phyloP scores from a whole-genome alignment of 2,113 vertebrate species.

The Carassius auratus region DNA sequence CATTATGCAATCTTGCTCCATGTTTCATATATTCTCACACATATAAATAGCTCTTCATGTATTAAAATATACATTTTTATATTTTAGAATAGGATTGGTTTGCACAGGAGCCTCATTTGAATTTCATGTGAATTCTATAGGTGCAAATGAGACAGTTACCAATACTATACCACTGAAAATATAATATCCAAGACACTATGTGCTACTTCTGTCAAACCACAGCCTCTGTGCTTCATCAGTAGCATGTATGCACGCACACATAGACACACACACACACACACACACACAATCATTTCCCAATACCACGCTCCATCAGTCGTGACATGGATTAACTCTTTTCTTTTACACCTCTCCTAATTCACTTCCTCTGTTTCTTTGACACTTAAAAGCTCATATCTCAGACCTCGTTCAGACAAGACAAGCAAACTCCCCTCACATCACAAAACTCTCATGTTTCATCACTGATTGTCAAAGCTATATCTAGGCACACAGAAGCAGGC shows the following conservation, averaged over 20 bases:
- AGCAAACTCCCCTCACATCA: slow-evolving; percentile 12
- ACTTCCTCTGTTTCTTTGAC: background rate
- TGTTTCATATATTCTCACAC: no score
- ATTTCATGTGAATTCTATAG: background rate
- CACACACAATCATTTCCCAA: slow-evolving; percentile 25
- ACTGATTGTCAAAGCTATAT: background rate
- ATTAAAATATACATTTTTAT: no score
- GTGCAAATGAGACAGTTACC: background rate
- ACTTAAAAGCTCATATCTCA: slow-evolving; percentile 6
- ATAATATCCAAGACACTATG: background rate
- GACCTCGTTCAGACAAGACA: background rate
- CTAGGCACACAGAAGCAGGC: background rate
- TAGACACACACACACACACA: background rate
- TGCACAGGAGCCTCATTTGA: no score
- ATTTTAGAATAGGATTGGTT: no score
- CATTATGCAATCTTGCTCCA: no score
- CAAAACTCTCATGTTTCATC: background rate
- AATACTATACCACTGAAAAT: background rate
- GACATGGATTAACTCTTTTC: slow-evolving; percentile 44
- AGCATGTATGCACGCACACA: slow-evolving; percentile 8
- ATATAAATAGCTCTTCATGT: no score
- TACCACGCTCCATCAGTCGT: slow-evolving; percentile 32
- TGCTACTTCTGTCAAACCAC: slow-evolving; percentile 14
- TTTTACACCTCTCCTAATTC: slow-evolving; percentile 31
- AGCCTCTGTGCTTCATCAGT: background rate